Conservation (phyloP, 2,888 invertebrate genomes). For the Dynastes hyllus region DNA sequence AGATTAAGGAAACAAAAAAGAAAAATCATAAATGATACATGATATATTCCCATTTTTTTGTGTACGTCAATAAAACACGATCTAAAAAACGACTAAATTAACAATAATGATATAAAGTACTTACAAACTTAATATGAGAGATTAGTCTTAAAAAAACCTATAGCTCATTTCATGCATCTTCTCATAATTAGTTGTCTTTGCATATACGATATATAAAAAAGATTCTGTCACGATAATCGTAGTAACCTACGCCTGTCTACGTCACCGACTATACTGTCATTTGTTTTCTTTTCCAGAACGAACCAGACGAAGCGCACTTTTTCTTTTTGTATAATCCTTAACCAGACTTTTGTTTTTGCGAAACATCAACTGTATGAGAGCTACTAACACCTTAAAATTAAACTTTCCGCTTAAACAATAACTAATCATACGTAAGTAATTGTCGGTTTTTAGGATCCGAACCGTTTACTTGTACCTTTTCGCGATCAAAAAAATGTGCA, state of each 20-base stretch:
- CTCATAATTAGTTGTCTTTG: neutral
- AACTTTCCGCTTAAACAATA: conserved; percentile 43
- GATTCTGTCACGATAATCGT: conserved; percentile 16
- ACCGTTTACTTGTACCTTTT: conserved; percentile 21
- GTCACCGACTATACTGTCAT: neutral
- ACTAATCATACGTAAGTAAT: conserved; percentile 26
- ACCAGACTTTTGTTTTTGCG: neutral
- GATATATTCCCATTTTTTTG: neutral
- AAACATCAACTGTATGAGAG: conserved; percentile 25
- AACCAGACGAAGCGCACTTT: conserved; percentile 9
- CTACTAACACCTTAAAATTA: conserved; percentile 39
- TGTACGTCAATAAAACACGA: conserved; percentile 12
- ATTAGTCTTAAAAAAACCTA: conserved; percentile 31
- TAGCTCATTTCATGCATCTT: conserved; percentile 12
- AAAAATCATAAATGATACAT: neutral
- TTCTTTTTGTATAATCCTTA: neutral
- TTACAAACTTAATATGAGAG: conserved; percentile 21
- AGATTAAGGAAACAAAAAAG: neutral
- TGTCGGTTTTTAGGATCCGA: neutral
- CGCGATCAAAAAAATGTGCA: neutral
- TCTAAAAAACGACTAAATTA: conserved; percentile 25
- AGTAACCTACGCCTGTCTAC: neutral
- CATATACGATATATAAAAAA: conserved; percentile 19
- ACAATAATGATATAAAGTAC: conserved; percentile 22
- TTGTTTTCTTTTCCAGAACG: conserved; percentile 8